Percentiles rank a stretch among this genome's conserved stretches.
Conservation (phyloP, 2,113 vertebrate species). For the Tragelaphus scriptus region DNA sequence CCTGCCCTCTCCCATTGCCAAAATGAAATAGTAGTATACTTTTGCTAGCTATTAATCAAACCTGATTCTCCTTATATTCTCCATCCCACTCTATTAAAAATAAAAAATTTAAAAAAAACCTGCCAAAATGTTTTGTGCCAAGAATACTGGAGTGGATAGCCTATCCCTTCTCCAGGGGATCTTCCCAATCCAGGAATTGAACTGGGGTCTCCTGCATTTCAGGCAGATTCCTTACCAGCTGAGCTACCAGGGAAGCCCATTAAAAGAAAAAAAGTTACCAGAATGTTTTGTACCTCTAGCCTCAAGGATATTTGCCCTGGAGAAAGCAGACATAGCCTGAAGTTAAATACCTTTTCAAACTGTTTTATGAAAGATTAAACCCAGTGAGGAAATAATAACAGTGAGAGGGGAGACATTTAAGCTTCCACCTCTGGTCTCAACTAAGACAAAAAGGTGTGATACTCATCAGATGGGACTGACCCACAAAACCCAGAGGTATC, state of each 20-base stretch:
- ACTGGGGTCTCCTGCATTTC: neutral
- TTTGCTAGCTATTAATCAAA: neutral
- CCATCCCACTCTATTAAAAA: neutral
- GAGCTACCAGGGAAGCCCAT: neutral
- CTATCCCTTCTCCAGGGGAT: neutral
- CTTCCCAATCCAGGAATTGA: neutral
- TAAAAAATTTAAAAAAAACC: neutral
- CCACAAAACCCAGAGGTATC: neutral
- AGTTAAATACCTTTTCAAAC: constrained; percentile 7
- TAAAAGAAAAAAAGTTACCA: neutral
- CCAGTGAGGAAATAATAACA: neutral
- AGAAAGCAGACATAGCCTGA: constrained; percentile 21
- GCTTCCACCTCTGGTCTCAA: neutral
- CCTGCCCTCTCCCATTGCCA: neutral
- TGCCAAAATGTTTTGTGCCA: neutral
- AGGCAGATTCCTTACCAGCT: neutral
- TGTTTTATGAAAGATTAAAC: constrained; percentile 8
- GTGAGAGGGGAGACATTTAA: neutral
- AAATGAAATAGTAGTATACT: neutral
- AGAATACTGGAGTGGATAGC: neutral
- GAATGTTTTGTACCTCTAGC: neutral
- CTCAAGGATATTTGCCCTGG: neutral
- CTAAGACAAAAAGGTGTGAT: neutral
- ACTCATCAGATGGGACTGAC: neutral
- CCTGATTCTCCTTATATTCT: neutral